Conservation (phyloP, 2,113 vertebrate genomes). For the Xerus inauris region DNA sequence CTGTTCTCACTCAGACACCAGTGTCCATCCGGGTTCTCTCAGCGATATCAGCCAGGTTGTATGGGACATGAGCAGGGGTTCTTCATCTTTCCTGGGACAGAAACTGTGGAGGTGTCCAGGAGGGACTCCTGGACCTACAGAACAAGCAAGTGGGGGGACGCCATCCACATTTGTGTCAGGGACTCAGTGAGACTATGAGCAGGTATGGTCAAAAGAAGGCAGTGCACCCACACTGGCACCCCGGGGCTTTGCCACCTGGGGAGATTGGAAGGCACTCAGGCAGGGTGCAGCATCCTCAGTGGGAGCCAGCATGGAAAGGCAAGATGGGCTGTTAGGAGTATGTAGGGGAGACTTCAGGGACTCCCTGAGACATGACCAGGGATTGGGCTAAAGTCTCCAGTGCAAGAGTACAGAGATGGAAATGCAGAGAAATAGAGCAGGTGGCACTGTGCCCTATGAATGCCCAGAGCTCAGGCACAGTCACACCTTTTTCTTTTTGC, state of each 20-base stretch:
- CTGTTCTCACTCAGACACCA: background rate
- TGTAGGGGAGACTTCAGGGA: too few species aligned
- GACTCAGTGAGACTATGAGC: background rate
- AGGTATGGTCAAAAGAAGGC: background rate
- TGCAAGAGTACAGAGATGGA: background rate
- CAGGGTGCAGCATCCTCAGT: background rate
- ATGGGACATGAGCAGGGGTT: background rate
- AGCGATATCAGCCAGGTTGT: background rate
- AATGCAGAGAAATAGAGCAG: too few species aligned
- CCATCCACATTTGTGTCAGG: background rate
- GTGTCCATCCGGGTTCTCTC: background rate
- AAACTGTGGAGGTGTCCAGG: background rate
- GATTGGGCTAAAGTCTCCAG: background rate
- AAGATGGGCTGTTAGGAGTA: too few species aligned
- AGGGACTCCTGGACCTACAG: background rate
- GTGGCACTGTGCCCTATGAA: too few species aligned
- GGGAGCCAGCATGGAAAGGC: background rate
- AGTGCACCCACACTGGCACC: too few species aligned
- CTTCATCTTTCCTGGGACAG: background rate
- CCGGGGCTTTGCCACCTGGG: background rate
- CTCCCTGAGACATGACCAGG: background rate
- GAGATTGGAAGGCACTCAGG: background rate
- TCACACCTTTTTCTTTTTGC: background rate
- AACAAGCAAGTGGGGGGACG: too few species aligned
- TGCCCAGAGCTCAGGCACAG: rapidly evolving